These are phyloP conservation scores for Lipotes vexillifer DNA, from an alignment of 2,113 vertebrate species.

Conservation along the genomic window DNA sequence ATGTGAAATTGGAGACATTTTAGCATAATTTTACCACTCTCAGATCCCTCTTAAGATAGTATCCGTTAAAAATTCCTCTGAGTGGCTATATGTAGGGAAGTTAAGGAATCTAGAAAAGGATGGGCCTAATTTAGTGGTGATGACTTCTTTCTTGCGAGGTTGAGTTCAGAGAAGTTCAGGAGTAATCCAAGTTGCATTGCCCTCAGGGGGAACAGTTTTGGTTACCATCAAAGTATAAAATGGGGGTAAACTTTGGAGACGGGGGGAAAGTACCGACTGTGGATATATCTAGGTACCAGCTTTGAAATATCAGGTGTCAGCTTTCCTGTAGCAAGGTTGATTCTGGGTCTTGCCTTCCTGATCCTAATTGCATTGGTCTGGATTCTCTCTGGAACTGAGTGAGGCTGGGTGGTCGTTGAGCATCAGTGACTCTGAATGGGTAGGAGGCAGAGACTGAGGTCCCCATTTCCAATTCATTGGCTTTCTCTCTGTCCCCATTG, in stretches of 20 bases:
- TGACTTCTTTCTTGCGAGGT: not conserved
- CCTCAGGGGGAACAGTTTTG: not conserved
- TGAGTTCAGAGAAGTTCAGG: not conserved
- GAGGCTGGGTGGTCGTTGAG: not conserved
- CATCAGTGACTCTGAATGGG: not conserved
- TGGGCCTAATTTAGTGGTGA: not conserved
- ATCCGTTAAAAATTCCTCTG: not conserved
- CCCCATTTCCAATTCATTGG: not conserved
- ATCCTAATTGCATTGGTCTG: not conserved
- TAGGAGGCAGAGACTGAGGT: not conserved
- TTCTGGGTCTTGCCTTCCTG: not conserved
- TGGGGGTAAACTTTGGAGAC: not conserved
- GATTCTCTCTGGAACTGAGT: not conserved
- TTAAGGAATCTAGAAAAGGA: not conserved
- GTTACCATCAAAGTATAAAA: not conserved
- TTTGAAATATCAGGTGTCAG: not conserved
- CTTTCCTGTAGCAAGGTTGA: not conserved
- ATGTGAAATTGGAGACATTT: not conserved
- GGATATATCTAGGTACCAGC: not conserved
- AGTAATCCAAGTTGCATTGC: not conserved
- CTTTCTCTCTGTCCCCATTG: not conserved
- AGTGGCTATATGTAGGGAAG: not conserved
- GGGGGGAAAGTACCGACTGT: not conserved
- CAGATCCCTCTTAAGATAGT: not conserved
- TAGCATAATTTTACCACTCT: not conserved